Conservation (phyloP, 2,797 vertebrate species). For the Lutjanus campechanus region DNA sequence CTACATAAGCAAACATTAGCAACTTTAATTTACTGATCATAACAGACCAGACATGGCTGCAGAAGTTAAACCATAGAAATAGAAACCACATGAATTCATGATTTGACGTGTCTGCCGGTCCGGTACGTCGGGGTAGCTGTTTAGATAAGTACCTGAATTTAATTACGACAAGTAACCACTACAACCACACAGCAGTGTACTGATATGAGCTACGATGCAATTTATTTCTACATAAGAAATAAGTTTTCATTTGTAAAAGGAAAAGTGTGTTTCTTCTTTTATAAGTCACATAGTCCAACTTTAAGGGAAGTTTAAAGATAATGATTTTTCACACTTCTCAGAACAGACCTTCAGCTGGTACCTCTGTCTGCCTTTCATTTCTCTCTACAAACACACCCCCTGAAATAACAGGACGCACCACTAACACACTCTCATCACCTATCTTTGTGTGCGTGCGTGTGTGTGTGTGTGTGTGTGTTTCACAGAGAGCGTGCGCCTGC, state of each 20-base stretch:
- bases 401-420: conserved; percentile 25
- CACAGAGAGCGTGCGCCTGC: conserved; percentile 8
- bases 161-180: no score
- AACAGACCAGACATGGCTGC: no score
- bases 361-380: conserved; percentile 9
- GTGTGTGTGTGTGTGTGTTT: conserved; percentile 2
- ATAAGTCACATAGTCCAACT: neutral
- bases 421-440: conserved; percentile 34
- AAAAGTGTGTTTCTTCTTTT: neutral
- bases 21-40: no score
- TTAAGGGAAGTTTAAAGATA: neutral
- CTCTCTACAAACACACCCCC: conserved; percentile 1
- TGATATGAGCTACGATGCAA: neutral
- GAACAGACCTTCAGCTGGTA: neutral
- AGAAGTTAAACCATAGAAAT: no score
- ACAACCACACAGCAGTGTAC: no score
- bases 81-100: no score
- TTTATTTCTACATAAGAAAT: neutral
- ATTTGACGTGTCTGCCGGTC: no score
- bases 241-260: neutral
- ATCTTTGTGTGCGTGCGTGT: neutral
- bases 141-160: no score
- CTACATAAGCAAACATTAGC: no score
- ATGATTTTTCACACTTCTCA: neutral
- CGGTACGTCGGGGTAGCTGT: no score